Conservation (phyloP, 2,888 invertebrate species). For the Pasiphila rectangulata region DNA sequence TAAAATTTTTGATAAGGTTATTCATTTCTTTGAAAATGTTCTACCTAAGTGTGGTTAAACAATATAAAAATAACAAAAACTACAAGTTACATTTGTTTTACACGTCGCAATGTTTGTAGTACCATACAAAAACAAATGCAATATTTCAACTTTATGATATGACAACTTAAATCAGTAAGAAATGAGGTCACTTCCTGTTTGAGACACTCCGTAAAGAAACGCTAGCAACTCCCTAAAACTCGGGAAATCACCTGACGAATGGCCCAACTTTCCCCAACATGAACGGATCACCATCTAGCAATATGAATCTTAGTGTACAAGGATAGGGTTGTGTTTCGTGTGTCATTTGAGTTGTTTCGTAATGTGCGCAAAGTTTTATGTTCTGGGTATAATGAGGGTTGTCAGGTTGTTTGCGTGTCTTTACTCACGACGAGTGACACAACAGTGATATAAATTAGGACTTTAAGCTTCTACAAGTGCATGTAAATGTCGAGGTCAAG, state of each 20-base stretch:
- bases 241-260: conserved; percentile 18
- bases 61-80: no score
- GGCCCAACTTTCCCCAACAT: conserved; percentile 14
- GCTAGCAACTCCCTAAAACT: conserved; percentile 14
- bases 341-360: conserved; percentile 15
- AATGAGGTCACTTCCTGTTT: not conserved
- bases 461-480: no score
- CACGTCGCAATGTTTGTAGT: no score
- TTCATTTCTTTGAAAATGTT: no score
- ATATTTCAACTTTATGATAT: no score
- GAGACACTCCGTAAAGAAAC: not conserved
- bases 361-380: conserved; percentile 27
- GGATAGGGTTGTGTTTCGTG: conserved; percentile 2
- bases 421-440: not conserved
- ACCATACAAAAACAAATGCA: no score
- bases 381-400: conserved; percentile 26
- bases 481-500: no score
- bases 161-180: not conserved
- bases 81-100: no score
- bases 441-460: conserved; percentile 10
- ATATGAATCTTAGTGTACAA: conserved; percentile 1
- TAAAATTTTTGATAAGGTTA: no score
- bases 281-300: conserved; percentile 1
- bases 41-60: no score
- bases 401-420: conserved; percentile 23